phyloP scores from a whole-genome alignment of 2,797 vertebrate genomes.

The Clamator glandarius region DNA sequence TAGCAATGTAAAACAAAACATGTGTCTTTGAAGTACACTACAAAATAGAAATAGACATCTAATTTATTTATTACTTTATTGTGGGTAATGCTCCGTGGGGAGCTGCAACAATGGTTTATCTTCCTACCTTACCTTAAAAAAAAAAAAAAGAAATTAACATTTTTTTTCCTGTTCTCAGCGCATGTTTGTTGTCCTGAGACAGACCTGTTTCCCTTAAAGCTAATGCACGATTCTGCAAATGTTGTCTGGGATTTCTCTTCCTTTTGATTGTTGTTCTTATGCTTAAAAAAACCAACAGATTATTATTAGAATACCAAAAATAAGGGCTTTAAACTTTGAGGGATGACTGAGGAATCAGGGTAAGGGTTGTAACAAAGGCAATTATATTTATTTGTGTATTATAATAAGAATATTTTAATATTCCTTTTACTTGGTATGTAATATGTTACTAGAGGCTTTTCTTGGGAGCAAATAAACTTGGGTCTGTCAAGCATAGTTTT shows the following conservation, averaged over 20 bases:
- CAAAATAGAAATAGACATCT: not conserved
- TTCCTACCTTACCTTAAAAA: not conserved
- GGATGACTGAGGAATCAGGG: not conserved
- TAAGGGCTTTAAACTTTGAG: not conserved
- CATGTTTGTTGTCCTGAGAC: not conserved
- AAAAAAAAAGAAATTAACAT: not conserved
- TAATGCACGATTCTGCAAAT: not conserved
- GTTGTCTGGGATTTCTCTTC: not conserved
- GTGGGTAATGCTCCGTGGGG: constrained; percentile 15
- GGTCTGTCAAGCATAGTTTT: not conserved
- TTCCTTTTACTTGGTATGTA: not conserved
- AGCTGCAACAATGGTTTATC: constrained; percentile 12
- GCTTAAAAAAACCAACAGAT: not conserved
- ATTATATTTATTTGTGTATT: not conserved
- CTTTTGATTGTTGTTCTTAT: not conserved
- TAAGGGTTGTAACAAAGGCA: not conserved
- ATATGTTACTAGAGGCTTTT: not conserved
- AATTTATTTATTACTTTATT: constrained; percentile 35
- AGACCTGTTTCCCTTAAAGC: constrained; percentile 17
- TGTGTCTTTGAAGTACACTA: not conserved
- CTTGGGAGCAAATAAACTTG: not conserved
- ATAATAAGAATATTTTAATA: not conserved
- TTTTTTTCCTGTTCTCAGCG: constrained; percentile 1
- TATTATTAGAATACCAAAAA: not conserved
- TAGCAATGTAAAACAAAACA: not conserved